Percentiles rank a stretch among this genome's conserved stretches.
Evolutionary conservation across 1,140 invertebrate species (phyloP).

Genomic region (Thaumatotibia leucotreta): DNA sequence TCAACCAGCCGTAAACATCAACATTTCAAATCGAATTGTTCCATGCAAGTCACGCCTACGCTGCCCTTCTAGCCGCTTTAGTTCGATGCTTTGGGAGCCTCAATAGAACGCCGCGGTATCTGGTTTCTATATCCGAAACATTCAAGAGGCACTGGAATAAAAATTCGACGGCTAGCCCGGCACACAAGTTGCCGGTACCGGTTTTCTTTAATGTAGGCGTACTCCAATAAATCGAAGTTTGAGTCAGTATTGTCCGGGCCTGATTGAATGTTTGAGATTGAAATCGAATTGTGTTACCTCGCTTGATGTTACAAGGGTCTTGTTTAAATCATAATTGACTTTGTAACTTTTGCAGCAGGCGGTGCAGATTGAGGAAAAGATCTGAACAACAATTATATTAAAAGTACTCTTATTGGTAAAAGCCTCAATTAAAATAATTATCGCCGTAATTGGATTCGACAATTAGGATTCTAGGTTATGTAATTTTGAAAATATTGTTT

Average conservation of each 20-base stretch:
- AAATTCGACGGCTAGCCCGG: conserved; percentile 29
- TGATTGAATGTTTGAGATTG: conserved; percentile 7
- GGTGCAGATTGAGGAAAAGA: neutral
- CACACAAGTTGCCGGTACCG: conserved; percentile 17
- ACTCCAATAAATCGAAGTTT: conserved; percentile 9
- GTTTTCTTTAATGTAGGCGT: conserved; percentile 27
- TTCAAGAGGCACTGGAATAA: conserved; percentile 33
- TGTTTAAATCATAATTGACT: neutral
- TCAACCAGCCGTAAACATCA: conserved; percentile 2
- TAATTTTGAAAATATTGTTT: no score
- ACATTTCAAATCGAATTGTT: conserved; percentile 10
- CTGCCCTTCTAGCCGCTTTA: conserved; percentile 27
- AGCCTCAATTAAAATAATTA: neutral
- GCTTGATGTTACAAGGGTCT: neutral
- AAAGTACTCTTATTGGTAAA: neutral
- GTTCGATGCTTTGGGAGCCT: conserved; percentile 24
- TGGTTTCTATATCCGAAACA: conserved; percentile 47
- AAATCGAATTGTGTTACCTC: neutral
- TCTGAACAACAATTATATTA: neutral
- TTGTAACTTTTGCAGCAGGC: neutral
- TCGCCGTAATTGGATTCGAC: neutral
- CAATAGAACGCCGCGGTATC: conserved; percentile 35
- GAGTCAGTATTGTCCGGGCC: neutral
- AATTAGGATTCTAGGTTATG: no score
- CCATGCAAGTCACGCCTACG: conserved; percentile 17